Base-by-base conservation (phyloP, 2,888 invertebrate genomes). In the Rhagophthalmus giganteus region DNA sequence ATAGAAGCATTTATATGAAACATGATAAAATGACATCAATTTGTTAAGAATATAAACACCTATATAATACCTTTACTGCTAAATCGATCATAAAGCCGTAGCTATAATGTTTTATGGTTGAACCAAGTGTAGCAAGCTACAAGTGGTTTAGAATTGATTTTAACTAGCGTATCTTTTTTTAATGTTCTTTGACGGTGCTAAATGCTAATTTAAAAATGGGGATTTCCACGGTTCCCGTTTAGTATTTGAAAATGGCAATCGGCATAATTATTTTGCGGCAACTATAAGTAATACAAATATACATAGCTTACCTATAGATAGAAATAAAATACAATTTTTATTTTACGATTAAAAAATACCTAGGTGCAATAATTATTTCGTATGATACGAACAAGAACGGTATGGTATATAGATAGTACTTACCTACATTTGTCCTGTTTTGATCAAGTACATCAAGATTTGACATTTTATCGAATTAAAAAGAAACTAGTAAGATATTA, bases 21-120 rank as follows among this genome's bases (percentile, higher is more conserved):
- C 39, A 32, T 54, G 47, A 54, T 50, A 49, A 46, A 47, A 32
- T 52, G 31, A 41, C 40, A 47, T 52, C 52, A 70, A 72, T 72
- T 72, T 71, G 71, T 72, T 71, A 69, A 70, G 71, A 69, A 70
- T 70, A 71, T 71, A 72, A 72, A 72, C 72, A 71, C 71, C 69
- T 71, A 66, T n/a, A n/a, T 61, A 63, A 66, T 66, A 68, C 65
- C 69, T 70, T 72, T 71, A 72, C 69, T 67, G 70, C 67, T 66
- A 63, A 70, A 72, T 72, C 71, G 71, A 72, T 72, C 71, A 72
- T 72, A 72, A 72, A 71, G 69, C 66, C 68, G 68, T 68, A 68
- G 69, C 68, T 66, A 69, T 68, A 69, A 71, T 68, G 66, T 67
- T 71, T 71, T 70, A 71, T 69, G 70, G 61, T 60, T 63, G 63